Evolutionary conservation across 2,113 vertebrate species (phyloP), one percentile per base, ranked within the genome.

Genomic region (Ovis canadensis): DNA sequence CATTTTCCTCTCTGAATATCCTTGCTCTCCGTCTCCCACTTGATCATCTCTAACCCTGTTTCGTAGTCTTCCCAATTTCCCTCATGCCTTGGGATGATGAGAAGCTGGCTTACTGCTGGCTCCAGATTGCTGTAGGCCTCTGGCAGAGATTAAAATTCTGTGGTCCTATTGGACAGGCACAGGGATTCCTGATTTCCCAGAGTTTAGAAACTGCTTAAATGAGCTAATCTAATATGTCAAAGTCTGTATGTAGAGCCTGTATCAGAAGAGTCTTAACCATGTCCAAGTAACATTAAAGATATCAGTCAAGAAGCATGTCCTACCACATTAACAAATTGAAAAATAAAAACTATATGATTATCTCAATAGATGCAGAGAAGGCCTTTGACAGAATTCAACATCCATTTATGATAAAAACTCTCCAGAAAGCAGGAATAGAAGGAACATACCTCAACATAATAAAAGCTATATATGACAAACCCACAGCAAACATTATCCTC

Each of bases 131-230:
- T 80, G 14, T 45, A 62, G 29, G 23, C 8, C 57, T 93, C 80
- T 71, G 86, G 23, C 31, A 29, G 64, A 96, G 10, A 23, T 59
- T 95, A 95, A 81, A 88, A 87, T 52, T 64, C 57, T 59, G 11
- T 91, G 40, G 60, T 89, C 31, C 14, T 85, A 83, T 60, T 88
- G 62, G 14, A 90, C 17, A 11, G 23, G 43, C 5, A 36, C 16
- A 60, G n/a, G 23, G 21, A 88, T 77, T 33, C 15, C 27, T 50
- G 14, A 86, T 90, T 94, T 95, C 67, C 50, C 95, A 84, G 92
- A 96, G 96, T 88, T 97, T 97, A 98, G 98, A 98, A 98, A 98
- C 97, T 97, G 93, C 90, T 97, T 93, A 88, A 97, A 98, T 96
- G 94, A 98, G 88, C 80, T 91, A 94, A 98, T 98, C 97, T 98